Evolutionary conservation across 2,888 invertebrate genomes (phyloP), one percentile per base, ranked within the genome.

Genomic region (Chrysomela aeneicollis): DNA sequence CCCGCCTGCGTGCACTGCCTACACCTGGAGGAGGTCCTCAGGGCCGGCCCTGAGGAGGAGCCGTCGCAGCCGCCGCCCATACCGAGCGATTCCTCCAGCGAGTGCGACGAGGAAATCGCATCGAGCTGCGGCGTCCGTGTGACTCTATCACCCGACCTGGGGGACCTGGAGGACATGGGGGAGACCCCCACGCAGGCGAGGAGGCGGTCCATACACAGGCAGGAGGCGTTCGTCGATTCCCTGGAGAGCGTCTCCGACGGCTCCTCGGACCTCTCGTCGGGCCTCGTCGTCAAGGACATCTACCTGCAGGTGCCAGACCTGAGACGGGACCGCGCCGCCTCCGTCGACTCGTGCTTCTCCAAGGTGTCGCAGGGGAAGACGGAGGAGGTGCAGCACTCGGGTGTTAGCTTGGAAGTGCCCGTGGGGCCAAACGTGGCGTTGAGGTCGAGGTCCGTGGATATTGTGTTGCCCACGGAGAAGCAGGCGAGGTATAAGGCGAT

Each of bases 401-500:
- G 85, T 22, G 85, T 86, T 64, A 87, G 87, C 54, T 84, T 91
- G 69, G 87, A 89, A 63, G 92, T 92, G 63, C 92, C 93, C 4
- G 90, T 89, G 57, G 87, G 88, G 64, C 82, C 84, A 32, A 82
- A 83, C 69, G 89, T 89, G 68, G 86, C 86, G 52, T 87, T 91
- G 32, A 86, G 94, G 53, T 94, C 94, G 35, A 87, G 93, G 67
- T 93, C 93, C 52, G 94, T 94, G 67, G 94, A 94, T 82, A 94
- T 94, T 76, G 94, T 94, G 54, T 83, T 95, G 71, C 94, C 94
- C 26, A 94, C 94, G 9, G 91, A 92, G 66, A 91, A 92, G 76
- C 93, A 93, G 82, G 91, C 93, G 26, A 87, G 92, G 70, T 94
- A 94, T 82, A 93, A 93, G 77, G 93, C 94, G n/a, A 83, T 94